Percentiles rank a stretch among this genome's conserved stretches.
Evolutionary conservation across 2,797 vertebrate species (phyloP).

Genomic region (Paramormyrops hopkinsi): DNA sequence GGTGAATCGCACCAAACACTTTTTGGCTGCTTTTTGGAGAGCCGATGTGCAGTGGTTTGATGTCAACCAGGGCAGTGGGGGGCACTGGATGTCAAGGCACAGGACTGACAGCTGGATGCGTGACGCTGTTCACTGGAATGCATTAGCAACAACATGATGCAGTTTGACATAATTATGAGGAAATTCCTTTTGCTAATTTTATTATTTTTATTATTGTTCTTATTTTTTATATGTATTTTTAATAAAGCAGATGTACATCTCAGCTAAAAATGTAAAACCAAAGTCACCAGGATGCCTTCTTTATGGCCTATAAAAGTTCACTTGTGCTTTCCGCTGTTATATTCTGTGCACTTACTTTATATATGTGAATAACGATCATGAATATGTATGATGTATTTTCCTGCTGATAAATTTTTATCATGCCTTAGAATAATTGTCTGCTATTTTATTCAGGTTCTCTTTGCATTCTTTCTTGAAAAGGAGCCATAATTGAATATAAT

Average conservation of each 20-base stretch:
- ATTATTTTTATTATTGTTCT: neutral
- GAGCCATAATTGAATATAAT: neutral
- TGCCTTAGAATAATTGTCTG: neutral
- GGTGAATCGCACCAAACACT: neutral
- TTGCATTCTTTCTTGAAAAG: neutral
- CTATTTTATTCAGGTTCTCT: neutral
- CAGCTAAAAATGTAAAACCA: neutral
- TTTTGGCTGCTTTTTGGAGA: neutral
- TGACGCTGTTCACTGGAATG: neutral
- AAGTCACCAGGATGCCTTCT: slow-evolving; percentile 4
- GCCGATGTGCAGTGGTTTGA: neutral
- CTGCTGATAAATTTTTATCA: slow-evolving; percentile 34
- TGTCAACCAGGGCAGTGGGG: neutral
- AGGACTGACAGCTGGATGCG: neutral
- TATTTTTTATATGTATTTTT: slow-evolving; percentile 7
- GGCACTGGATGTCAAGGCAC: neutral
- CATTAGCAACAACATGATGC: neutral
- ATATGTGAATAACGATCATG: slow-evolving; percentile 26
- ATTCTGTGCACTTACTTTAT: slow-evolving; percentile 24
- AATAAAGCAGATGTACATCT: neutral
- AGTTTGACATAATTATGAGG: neutral
- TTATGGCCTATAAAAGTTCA: slow-evolving; percentile 12
- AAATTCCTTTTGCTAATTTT: neutral
- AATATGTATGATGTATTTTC: slow-evolving; percentile 24
- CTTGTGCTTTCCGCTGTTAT: slow-evolving; percentile 26